Evolutionary conservation across 2,113 vertebrate genomes (phyloP).

Genomic region (Rhynchopsitta pachyrhyncha): DNA sequence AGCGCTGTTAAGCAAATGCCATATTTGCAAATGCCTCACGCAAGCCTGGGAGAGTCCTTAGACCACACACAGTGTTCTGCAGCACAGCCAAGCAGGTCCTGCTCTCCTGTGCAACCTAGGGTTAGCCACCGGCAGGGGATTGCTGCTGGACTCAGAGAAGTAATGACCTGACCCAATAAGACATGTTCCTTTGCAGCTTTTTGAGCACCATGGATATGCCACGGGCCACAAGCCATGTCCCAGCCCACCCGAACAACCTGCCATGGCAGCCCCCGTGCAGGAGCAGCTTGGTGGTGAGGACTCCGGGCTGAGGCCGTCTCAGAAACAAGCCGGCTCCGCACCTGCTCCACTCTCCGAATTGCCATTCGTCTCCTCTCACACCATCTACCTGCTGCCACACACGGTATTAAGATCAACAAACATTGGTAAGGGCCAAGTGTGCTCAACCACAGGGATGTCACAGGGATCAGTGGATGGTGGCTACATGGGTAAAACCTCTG

Average conservation of each 20-base stretch:
- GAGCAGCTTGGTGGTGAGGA: fast-evolving
- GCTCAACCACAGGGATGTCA: not conserved
- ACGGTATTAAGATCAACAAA: not conserved
- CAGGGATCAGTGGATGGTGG: not conserved
- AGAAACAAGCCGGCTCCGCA: not conserved
- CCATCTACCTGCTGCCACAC: not conserved
- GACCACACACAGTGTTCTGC: not conserved
- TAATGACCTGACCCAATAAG: not conserved
- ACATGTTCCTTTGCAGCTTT: not conserved
- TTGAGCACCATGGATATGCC: not conserved
- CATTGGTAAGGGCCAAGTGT: not conserved
- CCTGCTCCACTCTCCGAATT: not conserved
- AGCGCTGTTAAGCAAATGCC: fast-evolving
- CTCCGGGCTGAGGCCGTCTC: not conserved
- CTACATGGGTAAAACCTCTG: not conserved
- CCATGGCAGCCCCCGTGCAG: not conserved
- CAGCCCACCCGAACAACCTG: not conserved
- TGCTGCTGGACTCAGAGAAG: not conserved
- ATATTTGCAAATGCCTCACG: fast-evolving
- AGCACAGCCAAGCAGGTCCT: not conserved
- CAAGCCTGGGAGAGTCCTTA: not conserved
- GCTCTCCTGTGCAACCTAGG: not conserved
- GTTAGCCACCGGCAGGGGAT: fast-evolving
- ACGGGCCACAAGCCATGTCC: fast-evolving
- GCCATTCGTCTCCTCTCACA: not conserved